phyloP scores from a whole-genome alignment of 2,888 invertebrate species.

The Drosophila fungiperda region DNA sequence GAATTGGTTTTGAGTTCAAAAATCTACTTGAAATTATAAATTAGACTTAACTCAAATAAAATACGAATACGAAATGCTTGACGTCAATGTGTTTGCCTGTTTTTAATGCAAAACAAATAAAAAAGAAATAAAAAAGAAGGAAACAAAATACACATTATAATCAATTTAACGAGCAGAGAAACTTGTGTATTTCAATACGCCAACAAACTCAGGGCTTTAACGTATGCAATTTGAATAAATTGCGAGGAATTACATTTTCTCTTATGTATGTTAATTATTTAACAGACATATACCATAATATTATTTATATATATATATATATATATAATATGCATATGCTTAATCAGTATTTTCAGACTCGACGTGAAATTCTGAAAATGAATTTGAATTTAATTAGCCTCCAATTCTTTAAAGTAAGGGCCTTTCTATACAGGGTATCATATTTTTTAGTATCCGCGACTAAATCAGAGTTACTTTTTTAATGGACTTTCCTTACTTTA shows the following conservation, averaged over 20 bases:
- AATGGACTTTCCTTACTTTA: conserved; percentile 10
- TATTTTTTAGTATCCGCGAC: not conserved
- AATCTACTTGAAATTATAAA: not conserved
- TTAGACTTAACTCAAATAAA: not conserved
- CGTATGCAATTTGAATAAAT: conserved; percentile 26
- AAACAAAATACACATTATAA: conserved; percentile 7
- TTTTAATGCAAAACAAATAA: conserved; percentile 21
- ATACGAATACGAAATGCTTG: conserved; percentile 3
- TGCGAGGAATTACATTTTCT: conserved; percentile 23
- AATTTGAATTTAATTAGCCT: not conserved
- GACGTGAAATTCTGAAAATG: not conserved
- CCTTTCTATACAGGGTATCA: not conserved
- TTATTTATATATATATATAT: not conserved
- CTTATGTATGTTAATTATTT: conserved; percentile 25
- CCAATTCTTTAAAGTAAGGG: not conserved
- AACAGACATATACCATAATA: no score
- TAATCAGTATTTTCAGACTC: not conserved
- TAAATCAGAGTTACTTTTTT: not conserved
- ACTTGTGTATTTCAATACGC: conserved; percentile 32
- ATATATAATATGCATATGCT: not conserved
- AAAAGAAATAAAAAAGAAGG: not conserved
- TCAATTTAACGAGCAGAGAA: conserved; percentile 24
- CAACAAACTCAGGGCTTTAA: conserved; percentile 21
- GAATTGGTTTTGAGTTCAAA: not conserved
- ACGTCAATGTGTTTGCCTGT: conserved; percentile 43